phyloP scores from a whole-genome alignment of 2,888 invertebrate genomes.

The Aethes cnicana region DNA sequence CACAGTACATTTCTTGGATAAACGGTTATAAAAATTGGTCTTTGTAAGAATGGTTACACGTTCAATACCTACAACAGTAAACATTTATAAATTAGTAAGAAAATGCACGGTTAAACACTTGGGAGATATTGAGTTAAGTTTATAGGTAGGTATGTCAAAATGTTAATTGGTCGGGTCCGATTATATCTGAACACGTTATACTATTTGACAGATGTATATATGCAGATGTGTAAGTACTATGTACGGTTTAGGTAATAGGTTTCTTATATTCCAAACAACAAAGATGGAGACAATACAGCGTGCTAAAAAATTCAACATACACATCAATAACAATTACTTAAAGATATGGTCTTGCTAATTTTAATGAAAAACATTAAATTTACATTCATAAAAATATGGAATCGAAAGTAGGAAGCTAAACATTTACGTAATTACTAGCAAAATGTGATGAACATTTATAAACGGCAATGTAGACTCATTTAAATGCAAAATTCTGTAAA shows the following conservation, averaged over 20 bases:
- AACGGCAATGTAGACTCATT: background rate
- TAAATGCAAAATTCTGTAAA: background rate
- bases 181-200: background rate
- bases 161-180: background rate
- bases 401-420: constrained; percentile 24
- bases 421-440: constrained; percentile 18
- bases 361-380: constrained; percentile 16
- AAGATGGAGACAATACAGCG: background rate
- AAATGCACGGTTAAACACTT: constrained; percentile 15
- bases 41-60: constrained; percentile 38
- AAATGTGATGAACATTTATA: constrained; percentile 17
- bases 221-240: too few relatives aligned
- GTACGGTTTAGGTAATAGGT: background rate
- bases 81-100: constrained; percentile 26
- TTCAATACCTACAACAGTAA: constrained; percentile 34
- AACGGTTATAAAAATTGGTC: constrained; percentile 48
- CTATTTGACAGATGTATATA: too few relatives aligned
- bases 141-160: background rate
- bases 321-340: constrained; percentile 20
- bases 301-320: constrained; percentile 12
- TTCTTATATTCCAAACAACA: background rate
- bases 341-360: constrained; percentile 20
- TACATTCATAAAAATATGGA: constrained; percentile 10
- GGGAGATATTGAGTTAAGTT: background rate
- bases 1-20: constrained; percentile 26